Evolutionary conservation across 2,888 invertebrate genomes (phyloP).

Genomic region (Pyrochroa serraticornis): DNA sequence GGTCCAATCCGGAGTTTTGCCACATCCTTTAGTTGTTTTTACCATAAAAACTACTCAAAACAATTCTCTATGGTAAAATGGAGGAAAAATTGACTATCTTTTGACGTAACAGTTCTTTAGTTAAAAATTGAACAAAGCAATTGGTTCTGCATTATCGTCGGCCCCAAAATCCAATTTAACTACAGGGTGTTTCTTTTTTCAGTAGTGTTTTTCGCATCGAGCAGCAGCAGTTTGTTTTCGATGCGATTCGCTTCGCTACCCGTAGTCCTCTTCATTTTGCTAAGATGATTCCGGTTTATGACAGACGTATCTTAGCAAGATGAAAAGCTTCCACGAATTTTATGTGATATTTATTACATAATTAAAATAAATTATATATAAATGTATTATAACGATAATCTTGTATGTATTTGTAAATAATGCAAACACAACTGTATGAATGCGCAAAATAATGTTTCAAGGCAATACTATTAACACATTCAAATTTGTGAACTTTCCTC

Average conservation of each 20-base stretch:
- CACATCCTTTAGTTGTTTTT: too few species aligned
- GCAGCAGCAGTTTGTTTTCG: neutral
- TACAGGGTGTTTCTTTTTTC: neutral
- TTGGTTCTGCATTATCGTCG: too few species aligned
- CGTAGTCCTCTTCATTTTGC: neutral
- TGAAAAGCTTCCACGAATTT: constrained; percentile 25
- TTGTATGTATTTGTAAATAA: constrained; percentile 20
- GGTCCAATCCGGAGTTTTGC: too few species aligned
- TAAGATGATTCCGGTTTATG: constrained; percentile 20
- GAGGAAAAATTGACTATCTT: too few species aligned
- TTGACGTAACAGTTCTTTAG: too few species aligned
- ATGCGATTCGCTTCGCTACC: neutral
- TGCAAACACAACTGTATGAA: constrained; percentile 19
- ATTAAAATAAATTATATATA: constrained; percentile 3
- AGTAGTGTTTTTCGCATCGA: constrained; percentile 12
- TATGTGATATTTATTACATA: constrained; percentile 21
- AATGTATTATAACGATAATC: constrained; percentile 2
- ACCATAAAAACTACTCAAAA: too few species aligned
- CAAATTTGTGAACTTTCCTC: too few species aligned
- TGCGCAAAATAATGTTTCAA: constrained; percentile 15
- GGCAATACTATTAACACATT: constrained; percentile 16
- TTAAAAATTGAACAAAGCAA: too few species aligned
- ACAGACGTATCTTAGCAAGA: neutral
- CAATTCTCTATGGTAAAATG: too few species aligned
- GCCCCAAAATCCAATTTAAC: too few species aligned